Evolutionary conservation across 2,113 vertebrate genomes (phyloP).

Genomic region (Gracilinanus agilis): DNA sequence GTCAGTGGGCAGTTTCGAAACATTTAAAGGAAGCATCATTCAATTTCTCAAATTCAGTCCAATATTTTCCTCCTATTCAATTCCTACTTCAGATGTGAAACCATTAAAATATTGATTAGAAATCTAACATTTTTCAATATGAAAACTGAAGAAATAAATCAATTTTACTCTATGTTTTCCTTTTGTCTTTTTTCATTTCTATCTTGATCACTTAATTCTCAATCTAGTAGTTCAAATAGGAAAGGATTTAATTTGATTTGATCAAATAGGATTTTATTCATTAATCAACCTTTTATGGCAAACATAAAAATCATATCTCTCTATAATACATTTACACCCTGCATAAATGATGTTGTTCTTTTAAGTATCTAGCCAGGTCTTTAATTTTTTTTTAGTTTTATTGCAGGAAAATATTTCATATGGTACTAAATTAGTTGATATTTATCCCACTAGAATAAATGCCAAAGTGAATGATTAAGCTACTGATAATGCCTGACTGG

Average conservation of each 20-base stretch:
- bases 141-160: neutral
- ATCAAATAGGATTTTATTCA: conserved; percentile 1
- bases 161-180: neutral
- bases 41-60: neutral
- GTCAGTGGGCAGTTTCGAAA: neutral
- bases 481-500: neutral
- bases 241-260: neutral
- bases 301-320: neutral
- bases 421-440: conserved; percentile 11
- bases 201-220: neutral
- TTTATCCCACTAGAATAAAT: conserved; percentile 35
- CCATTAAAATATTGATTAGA: neutral
- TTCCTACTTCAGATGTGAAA: neutral
- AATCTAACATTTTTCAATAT: neutral
- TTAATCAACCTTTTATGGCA: neutral
- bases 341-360: neutral
- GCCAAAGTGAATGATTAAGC: conserved; percentile 8
- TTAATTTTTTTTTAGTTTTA: neutral
- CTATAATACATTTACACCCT: neutral
- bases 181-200: neutral
- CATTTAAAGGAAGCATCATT: neutral
- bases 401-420: conserved; percentile 33
- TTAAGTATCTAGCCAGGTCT: conserved; percentile 18
- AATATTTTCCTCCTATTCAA: neutral
- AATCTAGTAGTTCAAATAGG: neutral